Conservation (phyloP, 2,113 vertebrate species). For the Ascaphus truei region DNA sequence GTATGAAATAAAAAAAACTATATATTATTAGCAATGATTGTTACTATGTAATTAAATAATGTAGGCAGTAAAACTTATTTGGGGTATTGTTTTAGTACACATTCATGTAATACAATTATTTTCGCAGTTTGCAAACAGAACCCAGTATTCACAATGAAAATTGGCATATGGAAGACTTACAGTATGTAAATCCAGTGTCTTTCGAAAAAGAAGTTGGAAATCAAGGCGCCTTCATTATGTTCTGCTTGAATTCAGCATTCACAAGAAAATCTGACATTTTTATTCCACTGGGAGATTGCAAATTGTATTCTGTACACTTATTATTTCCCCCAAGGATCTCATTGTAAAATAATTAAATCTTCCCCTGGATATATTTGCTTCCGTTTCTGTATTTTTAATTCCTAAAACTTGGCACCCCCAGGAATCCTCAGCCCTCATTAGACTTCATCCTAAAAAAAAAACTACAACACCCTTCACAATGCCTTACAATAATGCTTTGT, state of each 20-base stretch:
- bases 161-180: not conserved
- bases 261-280: slow-evolving; percentile 1
- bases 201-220: not conserved
- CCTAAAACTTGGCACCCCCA: slow-evolving; percentile 20
- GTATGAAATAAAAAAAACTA: too few relatives aligned
- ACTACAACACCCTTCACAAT: not conserved
- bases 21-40: too few relatives aligned
- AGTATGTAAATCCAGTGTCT: not conserved
- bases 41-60: too few relatives aligned
- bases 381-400: slow-evolving; percentile 39
- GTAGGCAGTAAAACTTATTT: too few relatives aligned
- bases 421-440: slow-evolving; percentile 31
- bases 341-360: slow-evolving; percentile 33
- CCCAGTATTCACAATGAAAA: not conserved
- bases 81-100: too few relatives aligned
- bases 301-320: slow-evolving; percentile 30
- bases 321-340: slow-evolving; percentile 34
- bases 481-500: slow-evolving; percentile 31
- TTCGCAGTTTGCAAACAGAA: too few relatives aligned
- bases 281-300: not conserved
- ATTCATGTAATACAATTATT: too few relatives aligned
- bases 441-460: slow-evolving; percentile 35
- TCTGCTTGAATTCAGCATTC: slow-evolving; percentile 22
- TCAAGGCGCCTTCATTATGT: not conserved
- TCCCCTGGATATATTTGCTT: slow-evolving; percentile 31